Conservation (phyloP, 2,113 vertebrate genomes). For the Calyptomena viridis region DNA sequence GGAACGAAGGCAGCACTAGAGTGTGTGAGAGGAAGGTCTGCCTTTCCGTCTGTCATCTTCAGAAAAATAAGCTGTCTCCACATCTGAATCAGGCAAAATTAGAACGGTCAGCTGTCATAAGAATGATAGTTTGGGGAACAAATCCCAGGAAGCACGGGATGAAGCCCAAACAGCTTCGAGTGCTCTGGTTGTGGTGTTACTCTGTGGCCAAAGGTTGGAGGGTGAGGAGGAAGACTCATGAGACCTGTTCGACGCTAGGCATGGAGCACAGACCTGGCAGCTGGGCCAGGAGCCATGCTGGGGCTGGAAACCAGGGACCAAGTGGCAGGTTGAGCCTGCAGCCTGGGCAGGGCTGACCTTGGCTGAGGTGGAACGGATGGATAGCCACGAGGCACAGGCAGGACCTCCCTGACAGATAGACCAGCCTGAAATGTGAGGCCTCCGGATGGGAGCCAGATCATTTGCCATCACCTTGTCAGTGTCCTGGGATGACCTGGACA, state of each 20-base stretch:
- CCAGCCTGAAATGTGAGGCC: background rate
- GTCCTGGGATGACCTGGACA: conserved; percentile 40
- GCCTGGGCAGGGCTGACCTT: background rate
- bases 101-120: background rate
- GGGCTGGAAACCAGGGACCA: background rate
- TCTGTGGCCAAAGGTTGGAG: background rate
- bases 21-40: background rate
- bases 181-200: background rate
- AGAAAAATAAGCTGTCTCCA: background rate
- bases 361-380: background rate
- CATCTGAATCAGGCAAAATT: background rate
- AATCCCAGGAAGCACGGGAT: background rate
- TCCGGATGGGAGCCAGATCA: background rate
- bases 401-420: background rate
- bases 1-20: background rate
- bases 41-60: background rate
- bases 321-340: background rate
- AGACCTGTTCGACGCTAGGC: background rate
- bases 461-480: background rate
- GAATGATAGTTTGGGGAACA: background rate
- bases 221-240: background rate
- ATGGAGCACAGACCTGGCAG: background rate
- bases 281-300: background rate
- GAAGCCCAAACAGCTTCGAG: background rate
- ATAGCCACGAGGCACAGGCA: background rate